phyloP scores from a whole-genome alignment of 2,797 vertebrate genomes.

The Lagodon rhomboides region DNA sequence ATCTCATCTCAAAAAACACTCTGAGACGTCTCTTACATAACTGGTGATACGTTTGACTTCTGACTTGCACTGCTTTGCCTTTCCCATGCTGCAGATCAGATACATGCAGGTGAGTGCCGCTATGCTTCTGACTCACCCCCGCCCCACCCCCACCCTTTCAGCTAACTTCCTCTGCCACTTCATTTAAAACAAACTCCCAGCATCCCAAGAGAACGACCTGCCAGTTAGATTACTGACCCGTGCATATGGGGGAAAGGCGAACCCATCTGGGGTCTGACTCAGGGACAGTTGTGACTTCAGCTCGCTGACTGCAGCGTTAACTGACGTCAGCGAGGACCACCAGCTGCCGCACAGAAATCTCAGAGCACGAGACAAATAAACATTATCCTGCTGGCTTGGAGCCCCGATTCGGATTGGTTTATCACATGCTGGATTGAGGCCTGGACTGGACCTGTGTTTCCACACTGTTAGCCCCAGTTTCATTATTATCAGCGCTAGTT shows the following conservation, averaged over 20 bases:
- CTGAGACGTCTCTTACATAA: constrained; percentile 21
- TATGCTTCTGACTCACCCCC: constrained; percentile 65
- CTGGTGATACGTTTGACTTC: constrained; percentile 57
- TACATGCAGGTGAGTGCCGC: constrained; percentile 96
- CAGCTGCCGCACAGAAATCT: constrained; percentile 44
- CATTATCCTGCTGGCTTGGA: constrained; percentile 33
- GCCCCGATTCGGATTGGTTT: constrained; percentile 36
- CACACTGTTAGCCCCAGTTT: constrained; percentile 35
- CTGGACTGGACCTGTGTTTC: constrained; percentile 29
- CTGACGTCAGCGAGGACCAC: constrained; percentile 46
- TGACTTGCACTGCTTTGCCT: constrained; percentile 80
- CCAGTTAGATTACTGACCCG: constrained; percentile 48
- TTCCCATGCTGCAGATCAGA: constrained; percentile 95
- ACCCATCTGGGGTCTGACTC: constrained; percentile 71
- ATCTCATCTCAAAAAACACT: constrained; percentile 16
- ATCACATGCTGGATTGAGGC: constrained; percentile 49
- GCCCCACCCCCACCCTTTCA: constrained; percentile 46
- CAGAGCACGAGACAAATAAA: constrained; percentile 43
- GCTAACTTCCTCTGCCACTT: constrained; percentile 45
- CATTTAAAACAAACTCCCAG: constrained; percentile 53
- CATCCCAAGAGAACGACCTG: constrained; percentile 50
- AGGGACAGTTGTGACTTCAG: constrained; percentile 56
- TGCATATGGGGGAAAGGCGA: constrained; percentile 11
- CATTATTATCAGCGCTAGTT: constrained; percentile 20
- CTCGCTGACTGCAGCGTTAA: constrained; percentile 38